Evolutionary conservation across 2,113 vertebrate species (phyloP).

Genomic region (Nematolebias whitei): DNA sequence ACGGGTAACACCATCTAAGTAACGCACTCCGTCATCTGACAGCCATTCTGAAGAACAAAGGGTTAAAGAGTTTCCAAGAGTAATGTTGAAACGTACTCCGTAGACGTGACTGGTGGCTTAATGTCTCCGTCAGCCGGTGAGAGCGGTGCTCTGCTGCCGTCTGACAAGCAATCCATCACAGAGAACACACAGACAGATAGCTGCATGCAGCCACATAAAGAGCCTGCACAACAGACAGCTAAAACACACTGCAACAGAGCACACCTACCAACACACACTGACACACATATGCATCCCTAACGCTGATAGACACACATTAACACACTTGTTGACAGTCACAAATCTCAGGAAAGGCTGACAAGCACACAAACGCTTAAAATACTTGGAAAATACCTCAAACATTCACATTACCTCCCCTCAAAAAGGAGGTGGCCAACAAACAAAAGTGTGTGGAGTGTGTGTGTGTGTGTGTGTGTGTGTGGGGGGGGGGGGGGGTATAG

Average conservation of each 20-base stretch:
- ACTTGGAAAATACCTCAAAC: conserved; percentile 12
- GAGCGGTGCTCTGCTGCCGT: conserved; percentile 57
- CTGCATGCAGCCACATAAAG: conserved; percentile 49
- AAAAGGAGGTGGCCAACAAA: conserved; percentile 36
- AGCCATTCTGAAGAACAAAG: conserved; percentile 53
- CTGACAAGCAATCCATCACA: conserved; percentile 82
- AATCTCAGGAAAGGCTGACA: conserved; percentile 27
- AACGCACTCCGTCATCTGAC: conserved; percentile 57
- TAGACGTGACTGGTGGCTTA: conserved; percentile 78
- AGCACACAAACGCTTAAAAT: conserved; percentile 23
- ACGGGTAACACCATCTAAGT: conserved; percentile 42
- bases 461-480: no score
- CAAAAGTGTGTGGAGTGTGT: neutral
- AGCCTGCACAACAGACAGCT: conserved; percentile 36
- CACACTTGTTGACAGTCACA: conserved; percentile 39
- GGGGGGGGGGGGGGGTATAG: neutral
- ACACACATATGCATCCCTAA: neutral
- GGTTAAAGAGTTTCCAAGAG: conserved; percentile 73
- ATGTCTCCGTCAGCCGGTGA: conserved; percentile 73
- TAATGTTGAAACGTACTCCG: conserved; percentile 60
- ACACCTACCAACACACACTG: neutral
- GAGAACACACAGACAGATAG: conserved; percentile 71
- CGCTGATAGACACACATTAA: conserved; percentile 10
- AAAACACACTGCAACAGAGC: conserved; percentile 24
- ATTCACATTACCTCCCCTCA: conserved; percentile 22